phyloP scores from a whole-genome alignment of 2,888 invertebrate species.

The Ctena decussata region DNA sequence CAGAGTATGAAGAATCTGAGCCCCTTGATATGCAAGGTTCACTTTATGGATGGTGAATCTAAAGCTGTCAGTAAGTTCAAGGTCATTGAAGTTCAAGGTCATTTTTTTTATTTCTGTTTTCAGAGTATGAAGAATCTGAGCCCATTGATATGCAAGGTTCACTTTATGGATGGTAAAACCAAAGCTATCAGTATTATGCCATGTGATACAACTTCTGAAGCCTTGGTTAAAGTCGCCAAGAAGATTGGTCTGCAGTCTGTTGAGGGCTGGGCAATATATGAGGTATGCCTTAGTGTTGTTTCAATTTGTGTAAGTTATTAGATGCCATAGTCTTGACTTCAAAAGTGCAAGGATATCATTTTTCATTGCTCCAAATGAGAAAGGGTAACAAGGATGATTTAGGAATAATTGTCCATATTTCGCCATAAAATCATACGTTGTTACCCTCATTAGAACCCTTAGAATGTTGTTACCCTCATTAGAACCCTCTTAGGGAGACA shows the following conservation, averaged over 20 bases:
- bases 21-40: conserved; percentile 96
- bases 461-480: no score
- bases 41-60: conserved; percentile 97
- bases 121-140: conserved; percentile 79
- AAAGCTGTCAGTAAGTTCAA: conserved; percentile 93
- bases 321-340: no score
- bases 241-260: conserved; percentile 93
- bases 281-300: no score
- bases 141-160: conserved; percentile 96
- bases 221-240: conserved; percentile 95
- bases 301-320: no score
- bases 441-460: no score
- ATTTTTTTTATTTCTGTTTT: conserved; percentile 20
- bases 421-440: no score
- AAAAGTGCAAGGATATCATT: no score
- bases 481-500: no score
- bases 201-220: conserved; percentile 97
- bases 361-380: no score
- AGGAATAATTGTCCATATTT: no score
- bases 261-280: conserved; percentile 98
- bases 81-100: no score
- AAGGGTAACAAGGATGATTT: no score
- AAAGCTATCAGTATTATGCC: conserved; percentile 98
- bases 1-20: conserved; percentile 74
- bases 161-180: conserved; percentile 97